Base-by-base conservation (phyloP, 2,888 invertebrate genomes). In the Euclidia mi region DNA sequence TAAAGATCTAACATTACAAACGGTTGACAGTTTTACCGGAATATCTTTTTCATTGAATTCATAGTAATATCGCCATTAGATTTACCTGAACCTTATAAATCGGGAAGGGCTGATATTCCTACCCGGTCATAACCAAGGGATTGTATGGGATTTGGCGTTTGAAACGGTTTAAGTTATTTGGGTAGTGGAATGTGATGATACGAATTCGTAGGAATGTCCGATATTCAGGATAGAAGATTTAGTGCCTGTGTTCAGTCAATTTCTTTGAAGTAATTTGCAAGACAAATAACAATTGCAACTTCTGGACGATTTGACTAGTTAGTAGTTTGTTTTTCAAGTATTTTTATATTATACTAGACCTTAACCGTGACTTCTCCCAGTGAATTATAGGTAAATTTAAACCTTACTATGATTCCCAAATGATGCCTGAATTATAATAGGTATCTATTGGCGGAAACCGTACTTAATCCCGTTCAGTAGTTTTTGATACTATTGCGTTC, bases 71-170 rank as follows among this genome's bases (percentile, higher is more conserved):
- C 44, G 12, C 18, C 43, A 47, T 53, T 46, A 65, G 57, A 70
- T 65, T 73, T 73, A 70, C 67, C 60, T 53, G 51, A 44, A 55
- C 37, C 38, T 51, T 46, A 56, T 72, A 72, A 70, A 72, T 71
- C 37, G 38, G 9, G n/a, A 47, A 53, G 37, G 28, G 43, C 15
- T 35, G 38, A 44, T 55, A 20, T 35, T 50, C 56, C 51, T 44
- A 40, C 42, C 49, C 47, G 43, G 46, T 46, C 43, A 50, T 56
- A 64, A 61, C 56, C 55, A 34, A 59, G 46, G 64, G 57, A 51
- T 72, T 64, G 41, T 38, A 41, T 28, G 34, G 42, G 53, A 66
- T 66, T 59, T 34, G 25, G n/a, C 28, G 17, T 62, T 57, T 56
- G 43, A 37, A 45, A 65, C 40, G 58, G 49, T 43, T 55, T 35